Conservation (phyloP, 2,888 invertebrate species). For the Nineta flava region DNA sequence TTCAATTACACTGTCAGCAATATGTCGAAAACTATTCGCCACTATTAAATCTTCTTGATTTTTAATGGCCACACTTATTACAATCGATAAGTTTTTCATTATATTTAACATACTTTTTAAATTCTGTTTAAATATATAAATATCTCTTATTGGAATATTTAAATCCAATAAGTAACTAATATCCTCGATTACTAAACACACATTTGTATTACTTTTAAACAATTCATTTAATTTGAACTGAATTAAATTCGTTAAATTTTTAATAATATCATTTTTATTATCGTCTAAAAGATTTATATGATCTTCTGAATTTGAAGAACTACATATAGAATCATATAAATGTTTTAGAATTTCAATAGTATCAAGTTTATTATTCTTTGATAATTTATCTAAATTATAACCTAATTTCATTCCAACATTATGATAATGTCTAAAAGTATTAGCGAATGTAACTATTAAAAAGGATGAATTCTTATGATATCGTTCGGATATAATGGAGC, state of each 20-base stretch:
- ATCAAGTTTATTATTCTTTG: constrained; percentile 30
- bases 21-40: constrained; percentile 42
- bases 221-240: constrained; percentile 26
- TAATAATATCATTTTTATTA: constrained; percentile 23
- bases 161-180: constrained; percentile 54
- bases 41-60: constrained; percentile 40
- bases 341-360: constrained; percentile 37
- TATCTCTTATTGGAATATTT: constrained; percentile 33
- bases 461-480: constrained; percentile 40
- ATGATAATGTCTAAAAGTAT: constrained; percentile 55
- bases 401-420: constrained; percentile 59
- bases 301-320: background rate
- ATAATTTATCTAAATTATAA: constrained; percentile 42
- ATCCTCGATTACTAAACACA: constrained; percentile 53
- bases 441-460: constrained; percentile 50
- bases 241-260: constrained; percentile 28
- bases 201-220: constrained; percentile 24
- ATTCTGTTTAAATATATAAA: constrained; percentile 33
- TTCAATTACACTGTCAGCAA: constrained; percentile 43
- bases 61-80: constrained; percentile 40
- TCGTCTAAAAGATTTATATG: constrained; percentile 12
- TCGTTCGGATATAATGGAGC: constrained; percentile 45
- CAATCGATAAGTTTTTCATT: constrained; percentile 27
- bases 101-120: constrained; percentile 26
- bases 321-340: constrained; percentile 23